Conservation (phyloP, 2,888 invertebrate species). For the Lagria hirta region DNA sequence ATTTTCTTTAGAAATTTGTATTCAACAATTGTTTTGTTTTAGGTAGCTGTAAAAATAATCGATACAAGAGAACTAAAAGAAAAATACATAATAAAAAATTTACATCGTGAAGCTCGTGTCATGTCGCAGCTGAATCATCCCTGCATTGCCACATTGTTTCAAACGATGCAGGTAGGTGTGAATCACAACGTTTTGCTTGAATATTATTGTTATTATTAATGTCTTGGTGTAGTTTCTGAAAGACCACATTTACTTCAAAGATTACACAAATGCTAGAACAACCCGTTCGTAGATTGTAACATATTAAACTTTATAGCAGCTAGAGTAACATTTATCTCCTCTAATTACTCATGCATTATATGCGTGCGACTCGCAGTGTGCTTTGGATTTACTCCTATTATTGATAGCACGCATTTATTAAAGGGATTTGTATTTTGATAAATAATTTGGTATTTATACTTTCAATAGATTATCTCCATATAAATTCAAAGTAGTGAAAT, state of each 20-base stretch:
- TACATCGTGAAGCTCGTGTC: slow-evolving; percentile 71
- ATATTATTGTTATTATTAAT: neutral
- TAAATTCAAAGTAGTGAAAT: too few species aligned
- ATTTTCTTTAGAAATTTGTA: slow-evolving; percentile 3
- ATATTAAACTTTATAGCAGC: slow-evolving; percentile 44
- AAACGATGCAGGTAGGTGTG: slow-evolving; percentile 64
- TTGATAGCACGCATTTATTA: too few species aligned
- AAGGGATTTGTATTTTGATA: too few species aligned
- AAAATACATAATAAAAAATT: slow-evolving; percentile 70
- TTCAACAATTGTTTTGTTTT: slow-evolving; percentile 30
- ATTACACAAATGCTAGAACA: slow-evolving; percentile 30
- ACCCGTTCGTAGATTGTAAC: slow-evolving; percentile 37
- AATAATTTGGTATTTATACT: too few species aligned
- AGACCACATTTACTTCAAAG: slow-evolving; percentile 18
- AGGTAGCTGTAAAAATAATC: slow-evolving; percentile 77
- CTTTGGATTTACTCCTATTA: slow-evolving; percentile 33
- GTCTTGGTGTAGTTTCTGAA: slow-evolving; percentile 4
- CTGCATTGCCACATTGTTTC: slow-evolving; percentile 71
- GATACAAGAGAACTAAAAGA: slow-evolving; percentile 71
- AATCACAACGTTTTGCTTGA: neutral
- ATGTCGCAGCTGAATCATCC: slow-evolving; percentile 72
- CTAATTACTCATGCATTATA: slow-evolving; percentile 47
- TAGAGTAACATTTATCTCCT: slow-evolving; percentile 41
- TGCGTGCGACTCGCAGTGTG: slow-evolving; percentile 34
- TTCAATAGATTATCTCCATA: too few species aligned